These are phyloP conservation scores for Pterobdella sp. DNA, from an alignment of 2,888 invertebrate species.

Conservation along the genomic window DNA sequence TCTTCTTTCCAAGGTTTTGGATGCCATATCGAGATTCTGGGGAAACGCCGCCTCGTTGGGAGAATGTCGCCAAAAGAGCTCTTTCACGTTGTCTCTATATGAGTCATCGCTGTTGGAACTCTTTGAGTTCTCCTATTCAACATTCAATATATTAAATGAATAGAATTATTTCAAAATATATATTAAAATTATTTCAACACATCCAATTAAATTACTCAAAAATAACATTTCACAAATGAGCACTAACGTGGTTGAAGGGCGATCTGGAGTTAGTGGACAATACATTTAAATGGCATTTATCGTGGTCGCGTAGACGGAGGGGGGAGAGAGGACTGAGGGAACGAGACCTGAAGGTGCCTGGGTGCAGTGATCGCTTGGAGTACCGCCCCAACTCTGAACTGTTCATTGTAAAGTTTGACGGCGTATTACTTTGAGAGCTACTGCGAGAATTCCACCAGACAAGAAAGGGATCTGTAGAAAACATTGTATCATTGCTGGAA, in stretches of 20 bases:
- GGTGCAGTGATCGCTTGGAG: background rate
- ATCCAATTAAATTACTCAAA: background rate
- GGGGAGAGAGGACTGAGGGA: slow-evolving; percentile 17
- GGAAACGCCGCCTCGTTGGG: background rate
- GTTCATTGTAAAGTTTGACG: no score
- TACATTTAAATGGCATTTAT: background rate
- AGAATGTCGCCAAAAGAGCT: background rate
- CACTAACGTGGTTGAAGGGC: background rate
- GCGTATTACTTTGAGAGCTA: background rate
- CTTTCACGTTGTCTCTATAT: background rate
- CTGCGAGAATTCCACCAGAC: slow-evolving; percentile 18
- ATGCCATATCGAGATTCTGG: background rate
- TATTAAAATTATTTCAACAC: background rate
- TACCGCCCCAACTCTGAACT: no score
- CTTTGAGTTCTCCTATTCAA: no score
- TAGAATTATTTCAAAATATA: no score
- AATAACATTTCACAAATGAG: background rate
- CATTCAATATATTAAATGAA: no score
- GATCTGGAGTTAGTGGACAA: background rate
- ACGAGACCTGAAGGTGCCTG: slow-evolving; percentile 6
- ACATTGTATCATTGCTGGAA: background rate
- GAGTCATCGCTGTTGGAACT: background rate
- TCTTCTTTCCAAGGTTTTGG: background rate
- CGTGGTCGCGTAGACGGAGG: background rate
- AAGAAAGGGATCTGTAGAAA: slow-evolving; percentile 21